Evolutionary conservation across 53 echinoderm and acorn worm species (phyloP), one percentile per base, ranked within the genome.

Genomic region (Stichopus horrens): DNA sequence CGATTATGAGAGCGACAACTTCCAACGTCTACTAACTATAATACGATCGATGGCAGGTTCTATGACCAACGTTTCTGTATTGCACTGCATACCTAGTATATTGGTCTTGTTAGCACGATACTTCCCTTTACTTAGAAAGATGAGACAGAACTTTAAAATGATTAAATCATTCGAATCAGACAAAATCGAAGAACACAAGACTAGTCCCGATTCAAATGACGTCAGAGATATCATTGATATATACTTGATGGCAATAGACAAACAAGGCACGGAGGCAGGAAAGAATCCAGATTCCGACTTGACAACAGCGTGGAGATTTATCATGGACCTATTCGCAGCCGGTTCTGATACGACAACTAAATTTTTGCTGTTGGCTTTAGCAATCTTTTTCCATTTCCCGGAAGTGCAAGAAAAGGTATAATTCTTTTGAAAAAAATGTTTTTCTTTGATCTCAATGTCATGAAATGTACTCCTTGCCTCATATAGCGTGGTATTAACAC

Each of bases 391-490:
- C 9, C 77, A 89, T 58, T 86, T 86, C 22, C 92, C 92, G 13
- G 92, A 92, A 7, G 65, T 89, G 4, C 89, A 92, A 73, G 86
- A 89, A 52, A 89, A 92, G 92, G 92, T 92, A 77, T 92, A 77
- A 8, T 65, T 37, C 37, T 37, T 37, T 37, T 2, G 37, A 37
- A 37, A 37, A 37, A 37, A 37, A 37, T 37, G 37, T 2, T 37
- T 37, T 37, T 37, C 37, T 37, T 37, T 37, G 37, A 37, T 37
- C 37, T 37, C 37, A 37, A 2, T 37, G 37, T 37, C 37, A 37
- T 37, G 37, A 37, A 37, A 37, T 37, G 37, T 2, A 37, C 2
- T 37, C 37, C 37, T 2, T 1, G 37, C 37, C 37, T 37, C 37
- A 37, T 37, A 37, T 37, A 37, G 37, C 37, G 2, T 37, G 37